phyloP scores from a whole-genome alignment of 1,140 invertebrate species.

The Agraylea sexmaculata region DNA sequence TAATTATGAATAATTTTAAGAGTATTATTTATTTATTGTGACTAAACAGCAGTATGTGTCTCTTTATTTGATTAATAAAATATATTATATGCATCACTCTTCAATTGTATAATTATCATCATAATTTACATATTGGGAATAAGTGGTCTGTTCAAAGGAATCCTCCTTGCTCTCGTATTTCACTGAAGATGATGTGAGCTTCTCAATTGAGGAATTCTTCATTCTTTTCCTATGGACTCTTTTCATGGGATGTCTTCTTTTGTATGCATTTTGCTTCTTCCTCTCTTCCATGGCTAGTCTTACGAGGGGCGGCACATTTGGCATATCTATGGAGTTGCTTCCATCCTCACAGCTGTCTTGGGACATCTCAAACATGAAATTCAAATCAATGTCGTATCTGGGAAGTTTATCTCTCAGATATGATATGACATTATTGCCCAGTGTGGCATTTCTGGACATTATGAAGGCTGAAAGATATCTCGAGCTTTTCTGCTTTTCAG shows the following conservation, averaged over 20 bases:
- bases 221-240: slow-evolving; percentile 4
- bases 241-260: slow-evolving; percentile 9
- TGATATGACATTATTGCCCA: slow-evolving; percentile 47
- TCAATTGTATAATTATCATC: too few relatives aligned
- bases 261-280: slow-evolving; percentile 1
- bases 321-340: too few relatives aligned
- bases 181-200: background rate
- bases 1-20: too few relatives aligned
- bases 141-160: background rate
- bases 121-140: background rate
- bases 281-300: background rate
- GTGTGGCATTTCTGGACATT: slow-evolving; percentile 52
- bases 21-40: too few relatives aligned
- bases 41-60: too few relatives aligned
- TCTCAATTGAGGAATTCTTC: background rate
- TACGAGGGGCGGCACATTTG: background rate
- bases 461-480: slow-evolving; percentile 76
- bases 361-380: slow-evolving; percentile 69
- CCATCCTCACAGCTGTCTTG: slow-evolving; percentile 56
- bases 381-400: slow-evolving; percentile 64
- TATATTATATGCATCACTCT: too few relatives aligned
- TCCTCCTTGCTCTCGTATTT: background rate
- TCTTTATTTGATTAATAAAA: too few relatives aligned
- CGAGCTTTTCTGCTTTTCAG: slow-evolving; percentile 65
- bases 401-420: slow-evolving; percentile 48